Percentiles rank a stretch among this genome's conserved stretches.
These are phyloP conservation scores for Tetragonula clypearis DNA, from an alignment of 1,140 invertebrate genomes.

Conservation along the genomic window DNA sequence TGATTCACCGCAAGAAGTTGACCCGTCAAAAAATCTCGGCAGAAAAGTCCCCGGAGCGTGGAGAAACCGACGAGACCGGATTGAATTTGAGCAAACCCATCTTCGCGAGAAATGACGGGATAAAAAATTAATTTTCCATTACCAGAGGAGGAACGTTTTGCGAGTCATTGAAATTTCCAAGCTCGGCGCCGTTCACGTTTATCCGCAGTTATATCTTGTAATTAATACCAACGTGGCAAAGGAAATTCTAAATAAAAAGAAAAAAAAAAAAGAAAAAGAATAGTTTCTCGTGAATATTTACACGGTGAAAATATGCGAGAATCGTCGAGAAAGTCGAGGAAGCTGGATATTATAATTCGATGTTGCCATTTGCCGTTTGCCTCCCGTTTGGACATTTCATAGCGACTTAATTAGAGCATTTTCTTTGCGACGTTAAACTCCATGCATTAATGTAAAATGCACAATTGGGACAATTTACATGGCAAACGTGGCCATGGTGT, in stretches of 20 bases:
- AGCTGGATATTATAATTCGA: not conserved
- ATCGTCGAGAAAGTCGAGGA: not conserved
- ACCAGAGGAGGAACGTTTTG: not conserved
- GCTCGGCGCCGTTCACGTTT: not conserved
- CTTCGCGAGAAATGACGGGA: constrained; percentile 19
- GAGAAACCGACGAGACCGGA: not conserved
- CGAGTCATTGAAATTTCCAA: not conserved
- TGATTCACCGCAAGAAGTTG: constrained; percentile 28
- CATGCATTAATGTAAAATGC: not conserved
- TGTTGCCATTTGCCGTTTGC: too few relatives aligned
- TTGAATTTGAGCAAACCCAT: constrained; percentile 44
- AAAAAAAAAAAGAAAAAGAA: too few relatives aligned
- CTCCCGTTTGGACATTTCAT: not conserved
- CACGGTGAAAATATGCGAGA: not conserved
- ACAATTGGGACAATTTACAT: not conserved
- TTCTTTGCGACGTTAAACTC: not conserved
- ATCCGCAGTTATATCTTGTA: not conserved
- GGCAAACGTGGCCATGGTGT: not conserved
- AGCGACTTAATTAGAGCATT: not conserved
- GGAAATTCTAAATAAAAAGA: not conserved
- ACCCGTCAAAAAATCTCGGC: constrained; percentile 13
- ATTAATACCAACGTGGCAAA: constrained; percentile 20
- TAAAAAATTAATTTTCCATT: constrained; percentile 50
- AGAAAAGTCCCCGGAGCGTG: constrained; percentile 2
- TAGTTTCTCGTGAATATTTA: not conserved